Conservation (phyloP, 2,113 vertebrate species). For the Tachycineta bicolor region DNA sequence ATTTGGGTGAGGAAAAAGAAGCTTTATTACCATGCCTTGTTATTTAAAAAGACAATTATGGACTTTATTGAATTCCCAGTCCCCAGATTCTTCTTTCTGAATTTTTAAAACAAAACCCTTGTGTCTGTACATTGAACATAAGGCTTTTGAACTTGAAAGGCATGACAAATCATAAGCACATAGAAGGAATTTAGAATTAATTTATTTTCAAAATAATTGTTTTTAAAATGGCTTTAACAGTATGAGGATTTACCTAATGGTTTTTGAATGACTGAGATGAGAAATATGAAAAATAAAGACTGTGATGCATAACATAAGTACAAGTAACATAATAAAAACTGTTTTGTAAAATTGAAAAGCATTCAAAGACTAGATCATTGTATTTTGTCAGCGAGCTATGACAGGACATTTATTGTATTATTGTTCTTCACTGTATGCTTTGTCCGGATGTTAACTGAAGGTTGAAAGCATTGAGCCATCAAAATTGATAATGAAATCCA, state of each 20-base stretch:
- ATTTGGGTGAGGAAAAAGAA: not conserved
- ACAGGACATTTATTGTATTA: not conserved
- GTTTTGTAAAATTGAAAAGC: not conserved
- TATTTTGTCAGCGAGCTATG: not conserved
- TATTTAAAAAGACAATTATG: not conserved
- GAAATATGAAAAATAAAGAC: not conserved
- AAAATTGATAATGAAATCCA: constrained; percentile 2
- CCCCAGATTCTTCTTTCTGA: not conserved
- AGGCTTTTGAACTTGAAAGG: not conserved
- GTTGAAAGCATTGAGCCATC: constrained; percentile 33
- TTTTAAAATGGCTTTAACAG: constrained; percentile 1
- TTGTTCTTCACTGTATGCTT: not conserved
- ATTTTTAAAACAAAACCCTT: not conserved
- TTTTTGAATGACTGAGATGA: not conserved
- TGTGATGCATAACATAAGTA: not conserved
- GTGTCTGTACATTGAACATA: not conserved
- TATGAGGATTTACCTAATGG: not conserved
- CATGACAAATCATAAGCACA: not conserved
- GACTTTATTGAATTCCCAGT: not conserved
- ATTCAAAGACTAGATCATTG: not conserved
- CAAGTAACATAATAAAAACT: not conserved
- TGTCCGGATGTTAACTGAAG: not conserved
- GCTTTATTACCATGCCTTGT: not conserved
- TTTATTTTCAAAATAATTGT: constrained; percentile 26
- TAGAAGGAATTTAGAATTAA: not conserved